A percentile compares a stretch with the other conserved stretches of the same genome.
phyloP scores from a whole-genome alignment of 2,113 vertebrate species.

The Phocoena phocoena region DNA sequence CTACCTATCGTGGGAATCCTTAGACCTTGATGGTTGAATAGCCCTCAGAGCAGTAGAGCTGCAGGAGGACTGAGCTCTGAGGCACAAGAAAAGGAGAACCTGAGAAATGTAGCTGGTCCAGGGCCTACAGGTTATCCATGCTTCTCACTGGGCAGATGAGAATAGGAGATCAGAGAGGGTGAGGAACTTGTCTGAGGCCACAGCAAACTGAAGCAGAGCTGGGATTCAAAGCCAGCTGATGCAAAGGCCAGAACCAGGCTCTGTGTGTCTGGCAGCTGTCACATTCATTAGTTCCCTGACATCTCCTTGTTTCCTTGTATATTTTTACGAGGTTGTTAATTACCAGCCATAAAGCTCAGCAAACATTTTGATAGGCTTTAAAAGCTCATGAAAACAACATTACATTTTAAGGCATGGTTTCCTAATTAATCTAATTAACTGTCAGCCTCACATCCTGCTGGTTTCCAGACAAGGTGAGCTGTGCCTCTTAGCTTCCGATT shows the following conservation, averaged over 20 bases:
- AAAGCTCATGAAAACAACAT: constrained; percentile 79
- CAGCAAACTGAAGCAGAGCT: not conserved
- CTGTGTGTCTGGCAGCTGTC: constrained; percentile 44
- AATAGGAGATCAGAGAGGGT: not conserved
- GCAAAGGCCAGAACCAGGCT: not conserved
- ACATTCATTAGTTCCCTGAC: not conserved
- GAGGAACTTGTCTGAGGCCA: not conserved
- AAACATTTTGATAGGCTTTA: constrained; percentile 83
- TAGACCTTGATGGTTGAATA: not conserved
- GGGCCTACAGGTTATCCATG: not conserved
- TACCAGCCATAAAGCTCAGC: constrained; percentile 76
- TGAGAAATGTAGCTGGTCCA: not conserved
- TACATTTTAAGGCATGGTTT: constrained; percentile 73
- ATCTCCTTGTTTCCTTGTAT: constrained; percentile 66
- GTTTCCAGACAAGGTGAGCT: not conserved
- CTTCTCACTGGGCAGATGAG: not conserved
- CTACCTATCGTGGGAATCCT: not conserved
- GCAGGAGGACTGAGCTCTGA: not conserved
- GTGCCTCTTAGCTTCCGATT: constrained; percentile 2
- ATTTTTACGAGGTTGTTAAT: constrained; percentile 82
- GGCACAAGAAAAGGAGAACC: not conserved
- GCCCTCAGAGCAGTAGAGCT: not conserved
- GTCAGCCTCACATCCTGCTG: constrained; percentile 22
- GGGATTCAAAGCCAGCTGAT: not conserved
- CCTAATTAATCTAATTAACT: constrained; percentile 80